Base-by-base conservation (phyloP, 2,797 vertebrate genomes). In the Callimico goeldii region DNA sequence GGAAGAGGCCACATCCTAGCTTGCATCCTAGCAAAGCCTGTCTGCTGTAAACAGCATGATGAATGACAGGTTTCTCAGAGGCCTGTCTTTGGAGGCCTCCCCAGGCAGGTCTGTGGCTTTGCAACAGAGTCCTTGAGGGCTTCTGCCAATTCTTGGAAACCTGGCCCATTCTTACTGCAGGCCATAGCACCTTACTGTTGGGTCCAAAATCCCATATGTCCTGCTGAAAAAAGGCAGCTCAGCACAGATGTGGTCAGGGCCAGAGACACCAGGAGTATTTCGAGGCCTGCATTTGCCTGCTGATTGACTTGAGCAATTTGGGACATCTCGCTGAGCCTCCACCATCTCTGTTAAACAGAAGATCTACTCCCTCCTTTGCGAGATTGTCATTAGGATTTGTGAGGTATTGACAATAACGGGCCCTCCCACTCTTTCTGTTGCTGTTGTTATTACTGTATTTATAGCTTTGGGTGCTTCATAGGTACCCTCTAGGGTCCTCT, bases 81-180 rank as follows among this genome's bases (percentile, higher is more conserved):
- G 14, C 4, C 20, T 24, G 52, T 22, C 52, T 87, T 55, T 4
- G 22, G 52, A 33, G 81, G 28, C 5, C 1, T 3, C 39, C 48
- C 52, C 24, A 11, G 36, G 70, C n/a, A 41, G n/a, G n/a, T 14
- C 15, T 84, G 26, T 52, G 36, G 46, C 20, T 77, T 87, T 30
- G 13, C 15, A 7, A 15, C 39, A 73, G 43, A 76, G 57, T 67
- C n/a, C 11, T 33, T 43, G 52, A 87, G 22, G 50, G n/a, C 61
- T 43, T 17, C 28, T 26, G 4, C 41, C 14, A n/a, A 39, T 95
- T 96, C 96, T 89, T 91, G 19, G 88, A 55, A 70, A 70, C 20
- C 55, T 79, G 50, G 14, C 33, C 20, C 50, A 14, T 67, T 30
- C 70, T 30, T 7, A 5, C 64, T 46, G 30, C 1, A 33, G 10